Evolutionary conservation across 2,113 vertebrate species (phyloP).

Genomic region (Lepidothrix coronata): DNA sequence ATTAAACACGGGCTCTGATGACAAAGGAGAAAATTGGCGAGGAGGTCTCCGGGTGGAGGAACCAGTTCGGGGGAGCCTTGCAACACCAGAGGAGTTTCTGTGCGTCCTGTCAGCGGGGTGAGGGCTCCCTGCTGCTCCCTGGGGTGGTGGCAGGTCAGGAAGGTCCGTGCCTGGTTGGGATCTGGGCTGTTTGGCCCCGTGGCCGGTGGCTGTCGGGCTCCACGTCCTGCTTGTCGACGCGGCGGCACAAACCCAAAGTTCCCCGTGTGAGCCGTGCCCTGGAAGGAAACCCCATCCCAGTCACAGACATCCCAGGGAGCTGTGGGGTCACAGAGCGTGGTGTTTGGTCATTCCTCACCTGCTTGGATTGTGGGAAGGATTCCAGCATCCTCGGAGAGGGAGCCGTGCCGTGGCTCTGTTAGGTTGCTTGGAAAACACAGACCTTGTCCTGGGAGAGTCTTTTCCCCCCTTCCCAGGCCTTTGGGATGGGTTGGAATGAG

Average conservation of each 20-base stretch:
- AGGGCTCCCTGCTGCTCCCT: neutral
- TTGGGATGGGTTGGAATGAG: accelerated
- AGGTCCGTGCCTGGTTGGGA: neutral
- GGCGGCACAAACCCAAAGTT: neutral
- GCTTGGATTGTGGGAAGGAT: neutral
- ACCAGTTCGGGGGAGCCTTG: conserved; percentile 65
- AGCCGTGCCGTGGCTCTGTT: accelerated
- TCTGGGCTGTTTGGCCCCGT: accelerated
- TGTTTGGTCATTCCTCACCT: accelerated
- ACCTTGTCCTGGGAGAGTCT: neutral
- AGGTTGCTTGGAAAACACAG: accelerated
- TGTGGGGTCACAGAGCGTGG: accelerated
- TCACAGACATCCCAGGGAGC: neutral
- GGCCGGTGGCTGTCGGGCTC: accelerated
- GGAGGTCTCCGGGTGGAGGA: conserved; percentile 63
- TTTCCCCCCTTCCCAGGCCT: accelerated
- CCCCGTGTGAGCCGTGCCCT: neutral
- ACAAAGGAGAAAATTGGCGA: conserved; percentile 66
- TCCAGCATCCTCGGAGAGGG: neutral
- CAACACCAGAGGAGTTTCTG: conserved; percentile 11
- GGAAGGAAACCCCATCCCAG: neutral
- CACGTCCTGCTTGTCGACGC: accelerated
- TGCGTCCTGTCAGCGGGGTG: neutral
- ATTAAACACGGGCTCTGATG: conserved; percentile 51
- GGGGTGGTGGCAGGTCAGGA: neutral